A percentile compares a stretch with the other conserved stretches of the same genome.
These are phyloP conservation scores for Saccopteryx bilineata DNA, from an alignment of 2,113 vertebrate genomes.

Conservation along the genomic window DNA sequence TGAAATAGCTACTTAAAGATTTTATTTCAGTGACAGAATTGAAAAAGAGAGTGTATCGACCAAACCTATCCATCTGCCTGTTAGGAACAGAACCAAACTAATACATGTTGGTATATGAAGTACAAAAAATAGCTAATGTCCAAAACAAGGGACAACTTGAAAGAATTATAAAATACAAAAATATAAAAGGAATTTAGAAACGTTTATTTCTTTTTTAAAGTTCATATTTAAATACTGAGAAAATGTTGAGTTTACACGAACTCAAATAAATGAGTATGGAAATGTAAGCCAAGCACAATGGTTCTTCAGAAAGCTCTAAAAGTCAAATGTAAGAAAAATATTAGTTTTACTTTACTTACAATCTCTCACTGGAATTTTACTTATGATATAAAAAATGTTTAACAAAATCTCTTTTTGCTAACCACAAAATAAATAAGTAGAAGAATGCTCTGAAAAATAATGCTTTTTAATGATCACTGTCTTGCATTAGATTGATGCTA, in stretches of 20 bases:
- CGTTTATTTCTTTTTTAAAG: background rate
- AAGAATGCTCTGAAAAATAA: background rate
- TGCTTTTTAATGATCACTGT: background rate
- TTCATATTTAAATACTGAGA: constrained; percentile 50
- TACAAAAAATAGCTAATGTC: background rate
- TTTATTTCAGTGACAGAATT: constrained; percentile 28
- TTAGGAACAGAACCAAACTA: constrained; percentile 37
- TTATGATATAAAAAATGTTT: background rate
- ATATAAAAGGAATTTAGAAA: background rate
- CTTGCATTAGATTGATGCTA: background rate
- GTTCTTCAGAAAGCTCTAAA: background rate
- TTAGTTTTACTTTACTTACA: background rate
- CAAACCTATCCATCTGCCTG: background rate
- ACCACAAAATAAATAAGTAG: background rate
- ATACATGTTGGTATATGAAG: background rate
- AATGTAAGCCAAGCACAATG: background rate
- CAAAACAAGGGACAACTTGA: background rate
- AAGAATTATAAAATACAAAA: background rate
- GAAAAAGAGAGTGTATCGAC: background rate
- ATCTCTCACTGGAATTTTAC: background rate
- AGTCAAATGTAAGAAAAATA: background rate
- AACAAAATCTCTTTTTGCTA: background rate
- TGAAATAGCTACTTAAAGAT: constrained; percentile 58
- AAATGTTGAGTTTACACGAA: background rate
- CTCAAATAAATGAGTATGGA: background rate